These are phyloP conservation scores for Limnodromus scolopaceus DNA, from an alignment of 2,797 vertebrate genomes.

Conservation along the genomic window DNA sequence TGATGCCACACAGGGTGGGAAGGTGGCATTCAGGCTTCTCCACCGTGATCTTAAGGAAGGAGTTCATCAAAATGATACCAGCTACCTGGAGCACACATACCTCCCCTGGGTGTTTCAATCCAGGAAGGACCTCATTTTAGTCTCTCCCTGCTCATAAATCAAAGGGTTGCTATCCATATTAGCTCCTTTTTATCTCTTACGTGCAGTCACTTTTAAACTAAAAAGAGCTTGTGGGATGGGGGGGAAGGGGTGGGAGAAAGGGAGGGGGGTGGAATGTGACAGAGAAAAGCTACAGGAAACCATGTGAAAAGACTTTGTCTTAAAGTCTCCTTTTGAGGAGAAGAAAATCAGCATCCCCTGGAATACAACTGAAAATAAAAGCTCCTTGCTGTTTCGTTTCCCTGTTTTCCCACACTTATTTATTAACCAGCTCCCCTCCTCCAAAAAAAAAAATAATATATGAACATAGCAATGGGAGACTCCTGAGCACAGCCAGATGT, in stretches of 20 bases:
- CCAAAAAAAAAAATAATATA: not conserved
- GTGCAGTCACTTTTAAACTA: not conserved
- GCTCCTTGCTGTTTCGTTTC: not conserved
- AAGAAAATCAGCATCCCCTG: not conserved
- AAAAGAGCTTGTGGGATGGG: not conserved
- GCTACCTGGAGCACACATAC: not conserved
- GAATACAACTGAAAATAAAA: not conserved
- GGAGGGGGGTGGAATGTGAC: not conserved
- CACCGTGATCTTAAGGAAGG: not conserved
- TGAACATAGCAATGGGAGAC: not conserved
- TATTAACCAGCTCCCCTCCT: not conserved
- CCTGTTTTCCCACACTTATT: not conserved
- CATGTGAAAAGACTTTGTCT: not conserved
- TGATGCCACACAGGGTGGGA: not conserved
- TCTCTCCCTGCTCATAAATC: constrained; percentile 8
- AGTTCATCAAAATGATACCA: not conserved
- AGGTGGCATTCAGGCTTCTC: not conserved
- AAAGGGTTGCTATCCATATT: not conserved
- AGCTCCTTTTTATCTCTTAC: not conserved
- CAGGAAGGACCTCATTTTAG: not conserved
- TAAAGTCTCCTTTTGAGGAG: not conserved
- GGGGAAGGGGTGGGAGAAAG: too few species aligned
- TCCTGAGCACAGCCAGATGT: not conserved
- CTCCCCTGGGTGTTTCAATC: not conserved
- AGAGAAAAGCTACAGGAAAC: not conserved